Conservation (phyloP, 2,888 invertebrate species). For the Gibbula magus region DNA sequence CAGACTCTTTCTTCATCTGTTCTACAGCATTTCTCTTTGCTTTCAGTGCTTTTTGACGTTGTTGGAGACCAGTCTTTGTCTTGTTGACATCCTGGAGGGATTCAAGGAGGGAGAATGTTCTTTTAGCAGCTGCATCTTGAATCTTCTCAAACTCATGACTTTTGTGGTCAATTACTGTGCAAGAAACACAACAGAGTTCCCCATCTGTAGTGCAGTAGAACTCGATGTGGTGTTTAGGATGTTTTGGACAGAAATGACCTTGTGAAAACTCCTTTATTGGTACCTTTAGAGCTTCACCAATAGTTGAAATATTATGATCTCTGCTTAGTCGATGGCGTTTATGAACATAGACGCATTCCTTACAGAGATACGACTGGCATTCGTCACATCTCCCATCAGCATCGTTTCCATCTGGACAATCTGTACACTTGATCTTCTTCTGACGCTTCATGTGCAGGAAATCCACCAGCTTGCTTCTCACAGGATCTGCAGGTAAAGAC, state of each 20-base stretch:
- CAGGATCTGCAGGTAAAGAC: not conserved
- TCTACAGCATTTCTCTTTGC: not conserved
- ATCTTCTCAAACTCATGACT: not conserved
- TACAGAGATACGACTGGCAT: not conserved
- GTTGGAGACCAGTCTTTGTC: too few relatives aligned
- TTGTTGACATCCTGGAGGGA: too few relatives aligned
- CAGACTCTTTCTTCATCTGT: too few relatives aligned
- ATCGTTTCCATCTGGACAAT: not conserved
- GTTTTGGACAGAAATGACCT: not conserved
- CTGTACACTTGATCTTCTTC: not conserved
- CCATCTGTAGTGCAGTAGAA: not conserved
- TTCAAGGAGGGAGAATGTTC: not conserved
- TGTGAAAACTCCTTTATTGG: not conserved
- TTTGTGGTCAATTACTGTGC: not conserved
- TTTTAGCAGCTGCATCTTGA: not conserved
- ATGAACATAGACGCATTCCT: not conserved
- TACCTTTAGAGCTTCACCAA: not conserved
- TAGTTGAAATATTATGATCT: not conserved
- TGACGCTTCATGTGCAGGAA: not conserved
- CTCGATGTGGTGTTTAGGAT: not conserved
- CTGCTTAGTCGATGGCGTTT: not conserved
- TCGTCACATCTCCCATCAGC: not conserved
- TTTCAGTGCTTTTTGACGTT: not conserved
- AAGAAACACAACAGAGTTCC: not conserved
- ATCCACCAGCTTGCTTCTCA: not conserved